Evolutionary conservation across 2,113 vertebrate genomes (phyloP).

Genomic region (Oostethus manadensis): DNA sequence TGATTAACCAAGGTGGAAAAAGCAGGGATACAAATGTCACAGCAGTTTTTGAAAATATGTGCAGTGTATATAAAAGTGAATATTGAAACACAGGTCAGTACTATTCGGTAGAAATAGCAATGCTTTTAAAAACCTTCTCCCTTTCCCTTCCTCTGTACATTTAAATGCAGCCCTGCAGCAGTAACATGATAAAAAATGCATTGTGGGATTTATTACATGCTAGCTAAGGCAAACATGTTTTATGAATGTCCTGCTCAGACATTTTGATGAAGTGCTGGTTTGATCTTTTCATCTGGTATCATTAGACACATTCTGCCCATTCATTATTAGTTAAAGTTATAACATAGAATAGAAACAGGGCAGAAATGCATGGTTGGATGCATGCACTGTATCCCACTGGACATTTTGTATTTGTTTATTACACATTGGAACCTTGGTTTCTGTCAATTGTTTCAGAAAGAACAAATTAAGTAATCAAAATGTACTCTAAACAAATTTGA

Average conservation of each 20-base stretch:
- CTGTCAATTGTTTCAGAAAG: too few species aligned
- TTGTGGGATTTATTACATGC: constrained; percentile 69
- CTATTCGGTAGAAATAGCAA: neutral
- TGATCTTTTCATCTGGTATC: constrained; percentile 63
- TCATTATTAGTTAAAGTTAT: constrained; percentile 26
- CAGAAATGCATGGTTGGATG: too few species aligned
- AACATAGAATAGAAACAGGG: too few species aligned
- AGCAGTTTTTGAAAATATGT: constrained; percentile 2
- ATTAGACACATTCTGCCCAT: constrained; percentile 35
- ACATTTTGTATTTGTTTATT: too few species aligned
- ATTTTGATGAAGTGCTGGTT: constrained; percentile 70
- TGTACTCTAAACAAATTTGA: too few species aligned
- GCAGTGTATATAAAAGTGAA: constrained; percentile 11
- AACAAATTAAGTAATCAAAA: too few species aligned
- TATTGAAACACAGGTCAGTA: neutral
- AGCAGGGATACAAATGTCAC: neutral
- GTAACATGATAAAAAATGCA: constrained; percentile 73
- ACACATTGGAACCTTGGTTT: too few species aligned
- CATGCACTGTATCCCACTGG: too few species aligned
- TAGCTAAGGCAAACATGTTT: constrained; percentile 66
- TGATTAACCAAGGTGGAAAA: constrained; percentile 22
- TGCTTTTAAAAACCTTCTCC: constrained; percentile 23
- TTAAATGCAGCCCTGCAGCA: constrained; percentile 53
- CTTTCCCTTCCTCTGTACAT: constrained; percentile 47
- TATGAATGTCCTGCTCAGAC: constrained; percentile 67